Evolutionary conservation across 2,888 invertebrate genomes (phyloP).

Genomic region (Aporophyla nigra): DNA sequence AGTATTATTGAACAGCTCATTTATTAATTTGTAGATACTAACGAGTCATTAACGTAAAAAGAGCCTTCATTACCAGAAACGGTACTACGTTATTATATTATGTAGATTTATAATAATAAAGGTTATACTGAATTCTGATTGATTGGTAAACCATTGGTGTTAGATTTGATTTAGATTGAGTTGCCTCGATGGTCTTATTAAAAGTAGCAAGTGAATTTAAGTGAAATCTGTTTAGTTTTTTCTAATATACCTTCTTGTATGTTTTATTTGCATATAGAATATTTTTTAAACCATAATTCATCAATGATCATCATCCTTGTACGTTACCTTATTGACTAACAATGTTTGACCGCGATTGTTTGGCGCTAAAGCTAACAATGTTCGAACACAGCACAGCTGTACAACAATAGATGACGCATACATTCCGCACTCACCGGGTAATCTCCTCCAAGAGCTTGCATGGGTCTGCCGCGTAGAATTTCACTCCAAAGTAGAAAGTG

Average conservation of each 20-base stretch:
- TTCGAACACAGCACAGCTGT: slow-evolving; percentile 11
- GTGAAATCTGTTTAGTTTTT: not conserved
- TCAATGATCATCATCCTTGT: not conserved
- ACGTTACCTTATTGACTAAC: slow-evolving; percentile 1
- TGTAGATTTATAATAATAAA: too few relatives aligned
- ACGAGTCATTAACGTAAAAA: slow-evolving; percentile 6
- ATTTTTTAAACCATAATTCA: not conserved
- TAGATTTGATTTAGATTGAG: too few relatives aligned
- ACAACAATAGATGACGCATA: slow-evolving; percentile 40
- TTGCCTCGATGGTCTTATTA: too few relatives aligned
- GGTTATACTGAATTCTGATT: too few relatives aligned
- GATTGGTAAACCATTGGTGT: too few relatives aligned
- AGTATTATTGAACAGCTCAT: slow-evolving; percentile 38
- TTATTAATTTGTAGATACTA: slow-evolving; percentile 27
- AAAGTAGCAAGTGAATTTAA: too few relatives aligned
- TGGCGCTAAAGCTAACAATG: slow-evolving; percentile 5
- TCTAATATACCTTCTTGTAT: not conserved
- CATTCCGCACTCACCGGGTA: slow-evolving; percentile 93
- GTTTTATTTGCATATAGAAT: not conserved
- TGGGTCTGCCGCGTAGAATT: slow-evolving; percentile 99
- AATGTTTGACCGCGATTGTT: slow-evolving; percentile 28
- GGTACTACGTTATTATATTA: not conserved
- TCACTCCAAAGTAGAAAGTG: slow-evolving; percentile 98
- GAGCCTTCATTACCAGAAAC: slow-evolving; percentile 14
- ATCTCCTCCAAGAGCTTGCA: slow-evolving; percentile 99